phyloP scores from a whole-genome alignment of 2,888 invertebrate genomes.

The Ellobium chinense region DNA sequence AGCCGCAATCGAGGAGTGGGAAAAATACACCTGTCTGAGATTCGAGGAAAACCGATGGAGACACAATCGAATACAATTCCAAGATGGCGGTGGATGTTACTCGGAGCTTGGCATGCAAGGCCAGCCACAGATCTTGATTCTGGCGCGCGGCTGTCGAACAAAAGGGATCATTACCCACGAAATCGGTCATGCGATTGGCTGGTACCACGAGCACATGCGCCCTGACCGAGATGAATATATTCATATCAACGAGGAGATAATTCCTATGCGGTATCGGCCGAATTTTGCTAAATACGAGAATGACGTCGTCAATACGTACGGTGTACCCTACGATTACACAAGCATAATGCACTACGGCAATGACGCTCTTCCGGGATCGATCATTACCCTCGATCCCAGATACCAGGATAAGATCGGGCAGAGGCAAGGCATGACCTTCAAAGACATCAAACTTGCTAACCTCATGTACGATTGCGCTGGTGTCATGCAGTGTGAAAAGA shows the following conservation, averaged over 20 bases:
- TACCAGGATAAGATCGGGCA: slow-evolving; percentile 70
- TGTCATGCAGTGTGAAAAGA: not conserved
- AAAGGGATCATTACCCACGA: slow-evolving; percentile 66
- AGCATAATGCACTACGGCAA: slow-evolving; percentile 71
- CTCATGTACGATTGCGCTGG: slow-evolving; percentile 63
- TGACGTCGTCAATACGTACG: slow-evolving; percentile 51
- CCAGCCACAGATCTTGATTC: slow-evolving; percentile 14
- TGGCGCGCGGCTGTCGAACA: slow-evolving; percentile 38
- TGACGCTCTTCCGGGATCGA: slow-evolving; percentile 64
- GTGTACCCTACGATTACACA: slow-evolving; percentile 64
- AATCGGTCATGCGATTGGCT: slow-evolving; percentile 69
- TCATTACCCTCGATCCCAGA: slow-evolving; percentile 63
- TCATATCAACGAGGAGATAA: slow-evolving; percentile 46
- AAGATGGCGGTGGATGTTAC: slow-evolving; percentile 75
- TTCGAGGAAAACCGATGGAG: slow-evolving; percentile 46
- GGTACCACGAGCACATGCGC: slow-evolving; percentile 69
- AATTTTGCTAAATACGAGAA: slow-evolving; percentile 58
- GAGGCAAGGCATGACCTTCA: slow-evolving; percentile 58
- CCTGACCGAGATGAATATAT: slow-evolving; percentile 65
- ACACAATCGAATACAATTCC: slow-evolving; percentile 43
- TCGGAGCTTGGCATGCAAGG: slow-evolving; percentile 36
- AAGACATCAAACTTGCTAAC: slow-evolving; percentile 66
- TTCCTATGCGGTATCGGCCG: slow-evolving; percentile 47
- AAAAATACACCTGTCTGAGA: slow-evolving; percentile 63
- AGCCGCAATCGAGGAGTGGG: slow-evolving; percentile 62